Evolutionary conservation across 92 coral and sea anemone species (phyloP), one percentile per base, ranked within the genome.

Genomic region (Palythoa grandis): DNA sequence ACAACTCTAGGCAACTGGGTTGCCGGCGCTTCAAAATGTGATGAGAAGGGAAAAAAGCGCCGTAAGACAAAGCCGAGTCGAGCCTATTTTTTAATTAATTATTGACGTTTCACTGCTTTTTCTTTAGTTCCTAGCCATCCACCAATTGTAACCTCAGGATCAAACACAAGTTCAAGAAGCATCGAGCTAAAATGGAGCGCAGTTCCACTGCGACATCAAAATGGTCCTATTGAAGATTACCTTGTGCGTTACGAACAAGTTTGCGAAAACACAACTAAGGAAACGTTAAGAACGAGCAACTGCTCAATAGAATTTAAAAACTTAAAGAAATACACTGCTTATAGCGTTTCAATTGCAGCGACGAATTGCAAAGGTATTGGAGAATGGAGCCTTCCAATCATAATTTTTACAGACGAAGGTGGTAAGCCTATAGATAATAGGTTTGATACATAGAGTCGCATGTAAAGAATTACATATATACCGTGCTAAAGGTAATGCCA

Each of bases 131-230:
- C 94, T 16, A 79, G 39, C 72, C 88, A 35, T 20, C 78, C 96
- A 7, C 94, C 94, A 7, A 79, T 54, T 2, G 74, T 78, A 25
- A 84, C 74, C 16, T 69, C 77, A 48, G 95, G 83, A 4, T 87
- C 82, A 90, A 95, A 94, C 87, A 89, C 91, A 11, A 94, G 91
- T 57, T 92, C 97, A 68, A 96, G 95, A 2, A 89, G 93, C 19
- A 79, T 94, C 35, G 43, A 50, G 3, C 52, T 96, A 22, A 77
- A 63, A 9, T 96, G 98, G 98, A 29, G 58, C 7, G 86, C 84
- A 23, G 72, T 96, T n/a, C 93, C 95, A 29, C 40, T 39, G 0
- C 67, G 82, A 1, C 74, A 78, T 15, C 73, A 53, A 20, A 61
- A 60, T 80, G 98, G 96, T 65, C 58, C 25, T 5, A 78, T 92